Conservation (phyloP, 1,140 invertebrate species). For the Drosophila truncata region DNA sequence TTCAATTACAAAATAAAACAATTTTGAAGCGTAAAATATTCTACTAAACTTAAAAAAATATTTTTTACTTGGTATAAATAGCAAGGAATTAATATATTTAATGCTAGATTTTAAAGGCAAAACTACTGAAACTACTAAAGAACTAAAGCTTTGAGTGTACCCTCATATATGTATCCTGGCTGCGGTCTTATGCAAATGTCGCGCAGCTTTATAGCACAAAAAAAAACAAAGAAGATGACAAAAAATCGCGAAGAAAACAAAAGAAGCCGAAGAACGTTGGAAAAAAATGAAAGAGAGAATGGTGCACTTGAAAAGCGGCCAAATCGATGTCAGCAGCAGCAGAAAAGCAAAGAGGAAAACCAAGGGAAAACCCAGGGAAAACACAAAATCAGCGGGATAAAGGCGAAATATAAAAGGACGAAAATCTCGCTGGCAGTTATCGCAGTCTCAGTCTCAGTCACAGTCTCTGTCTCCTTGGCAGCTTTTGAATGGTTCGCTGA, state of each 20-base stretch:
- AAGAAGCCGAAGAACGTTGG: slow-evolving; percentile 14
- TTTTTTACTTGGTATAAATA: neutral
- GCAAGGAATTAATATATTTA: neutral
- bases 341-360: slow-evolving; percentile 5
- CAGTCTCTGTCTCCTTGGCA: slow-evolving; percentile 13
- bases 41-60: neutral
- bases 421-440: slow-evolving; percentile 27
- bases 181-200: slow-evolving; percentile 61
- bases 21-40: neutral
- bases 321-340: slow-evolving; percentile 55
- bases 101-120: neutral
- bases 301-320: slow-evolving; percentile 60
- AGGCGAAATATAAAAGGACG: slow-evolving; percentile 28
- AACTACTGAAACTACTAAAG: no score
- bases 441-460: slow-evolving; percentile 7
- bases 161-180: neutral
- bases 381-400: slow-evolving; percentile 45
- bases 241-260: slow-evolving; percentile 41
- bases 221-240: slow-evolving; percentile 5
- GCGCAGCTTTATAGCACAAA: slow-evolving; percentile 35
- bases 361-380: slow-evolving; percentile 8
- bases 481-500: slow-evolving; percentile 27
- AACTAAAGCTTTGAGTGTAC: slow-evolving; percentile 7
- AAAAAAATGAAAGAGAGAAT: slow-evolving; percentile 35
- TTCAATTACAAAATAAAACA: neutral